These are phyloP conservation scores for Chironomus tentans DNA, from an alignment of 2,888 invertebrate species.

Conservation along the genomic window DNA sequence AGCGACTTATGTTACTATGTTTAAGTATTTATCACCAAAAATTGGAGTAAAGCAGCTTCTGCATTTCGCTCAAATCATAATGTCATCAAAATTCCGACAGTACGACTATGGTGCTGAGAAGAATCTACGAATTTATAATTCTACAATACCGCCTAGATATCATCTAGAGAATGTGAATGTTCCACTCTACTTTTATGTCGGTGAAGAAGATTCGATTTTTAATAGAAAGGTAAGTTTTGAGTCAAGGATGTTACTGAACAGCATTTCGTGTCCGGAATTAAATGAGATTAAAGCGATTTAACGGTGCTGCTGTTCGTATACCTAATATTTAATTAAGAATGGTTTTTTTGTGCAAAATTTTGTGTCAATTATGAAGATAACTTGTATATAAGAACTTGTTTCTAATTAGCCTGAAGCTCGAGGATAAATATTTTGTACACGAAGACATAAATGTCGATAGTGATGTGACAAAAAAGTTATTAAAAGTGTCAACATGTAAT, in stretches of 20 bases:
- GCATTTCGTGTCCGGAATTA: not conserved
- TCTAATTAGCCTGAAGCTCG: too few relatives aligned
- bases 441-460: too few relatives aligned
- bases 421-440: too few relatives aligned
- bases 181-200: constrained; percentile 34
- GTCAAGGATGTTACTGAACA: too few relatives aligned
- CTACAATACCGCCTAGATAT: constrained; percentile 41
- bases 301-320: not conserved
- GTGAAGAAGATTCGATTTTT: not conserved
- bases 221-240: not conserved
- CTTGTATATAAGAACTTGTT: too few relatives aligned
- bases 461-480: too few relatives aligned
- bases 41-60: constrained; percentile 39
- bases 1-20: not conserved
- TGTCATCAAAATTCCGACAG: constrained; percentile 36
- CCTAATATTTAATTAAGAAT: not conserved
- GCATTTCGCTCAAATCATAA: constrained; percentile 46
- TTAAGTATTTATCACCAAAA: not conserved
- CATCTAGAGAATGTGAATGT: constrained; percentile 39
- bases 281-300: not conserved
- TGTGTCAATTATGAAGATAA: too few relatives aligned
- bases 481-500: too few relatives aligned
- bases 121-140: constrained; percentile 43
- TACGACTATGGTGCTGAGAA: constrained; percentile 44
- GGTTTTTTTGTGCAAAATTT: not conserved